Base-by-base conservation (phyloP, 2,888 invertebrate species). In the Coecobrya sp. region DNA sequence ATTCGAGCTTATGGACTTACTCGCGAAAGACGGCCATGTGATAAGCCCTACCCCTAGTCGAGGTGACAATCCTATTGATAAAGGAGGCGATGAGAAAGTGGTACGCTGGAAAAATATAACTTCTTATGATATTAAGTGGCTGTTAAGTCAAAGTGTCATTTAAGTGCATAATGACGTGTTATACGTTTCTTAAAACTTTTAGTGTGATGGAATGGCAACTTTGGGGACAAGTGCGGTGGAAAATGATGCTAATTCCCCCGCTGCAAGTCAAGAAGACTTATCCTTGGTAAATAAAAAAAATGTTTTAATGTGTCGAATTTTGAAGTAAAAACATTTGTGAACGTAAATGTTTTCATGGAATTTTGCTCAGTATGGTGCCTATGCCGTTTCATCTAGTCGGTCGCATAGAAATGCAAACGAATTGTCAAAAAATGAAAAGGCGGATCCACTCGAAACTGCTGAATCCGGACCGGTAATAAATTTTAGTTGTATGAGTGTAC, bases 1-100 rank as follows among this genome's bases (percentile, higher is more conserved):
- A 73, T 88, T 92, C 73, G 92, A 92, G 92, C 92, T 92, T 87
- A 92, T 92, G 92, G 92, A 92, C 73, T 36, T 92, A 45, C 79
- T 92, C 2, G 86, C 92, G 0, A 92, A 85, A n/a, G 92, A 92
- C 8, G 68, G 81, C 16, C 70, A 73, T 73, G 79, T 87, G 79
- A 82, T 82, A 36, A 92, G 84, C 55, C 88, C 92, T 11, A 73
- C 87, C 0, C 88, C 87, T 30, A 82, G 79, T 70, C 65, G 92
- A 13, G 65, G 52, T 10, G 91, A 91, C 25, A 86, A 91, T 70
- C 52, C 86, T n/a, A 22, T 68, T n/a, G 91, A 91, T 19, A 86
- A 86, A 79, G 86, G 42, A 68, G 70, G 27, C 19, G 81, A 86
- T 25, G 90, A 85, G 55, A 84, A 85, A 79, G 76, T 49, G 82